Evolutionary conservation across 2,888 invertebrate genomes (phyloP), one percentile per base, ranked within the genome.

Genomic region (Cinara cedri): DNA sequence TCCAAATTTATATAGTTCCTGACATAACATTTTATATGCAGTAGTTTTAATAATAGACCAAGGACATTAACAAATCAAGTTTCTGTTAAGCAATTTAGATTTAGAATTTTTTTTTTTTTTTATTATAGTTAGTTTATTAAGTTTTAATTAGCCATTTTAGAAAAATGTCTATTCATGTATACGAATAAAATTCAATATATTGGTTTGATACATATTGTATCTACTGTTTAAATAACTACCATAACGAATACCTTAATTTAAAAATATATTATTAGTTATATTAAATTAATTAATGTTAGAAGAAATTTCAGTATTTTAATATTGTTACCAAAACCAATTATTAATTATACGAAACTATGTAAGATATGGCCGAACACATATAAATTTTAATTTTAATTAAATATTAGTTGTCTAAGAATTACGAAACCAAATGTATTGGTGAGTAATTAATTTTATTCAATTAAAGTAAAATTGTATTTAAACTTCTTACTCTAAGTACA

Each of bases 271-370:
- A 51, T 68, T 68, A 51, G 13, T 24, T 49, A 26, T n/a, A 68
- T 19, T 49, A 68, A 68, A 66, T 65, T 14, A 10, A 16, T 3
- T 46, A 46, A 10, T 46, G 26, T 26, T 42, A 42, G n/a, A n/a
- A n/a, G n/a, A 49, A 49, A 68, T 68, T 6, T 26, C 10, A 68
- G 11, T 54, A 70, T 34, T 55, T 49, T 46, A 34, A 34, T 34
- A 34, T 34, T 62, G 62, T 72, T 72, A 62, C 62, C 62, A 51
- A 62, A 62, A 49, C 16, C 24, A 62, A 62, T 49, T 55, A 24
- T 13, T 1, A 72, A 72, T n/a, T 72, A 72, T 21, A n/a, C n/a
- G n/a, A n/a, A n/a, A n/a, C n/a, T n/a, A 46, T 11, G 10, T 57
- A 57, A 44, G 26, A 16, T 46, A 4, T 16, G 9, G 21, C 1